Evolutionary conservation across 1,140 invertebrate genomes (phyloP), one percentile per base, ranked within the genome.

Genomic region (Mylabris phalerata): DNA sequence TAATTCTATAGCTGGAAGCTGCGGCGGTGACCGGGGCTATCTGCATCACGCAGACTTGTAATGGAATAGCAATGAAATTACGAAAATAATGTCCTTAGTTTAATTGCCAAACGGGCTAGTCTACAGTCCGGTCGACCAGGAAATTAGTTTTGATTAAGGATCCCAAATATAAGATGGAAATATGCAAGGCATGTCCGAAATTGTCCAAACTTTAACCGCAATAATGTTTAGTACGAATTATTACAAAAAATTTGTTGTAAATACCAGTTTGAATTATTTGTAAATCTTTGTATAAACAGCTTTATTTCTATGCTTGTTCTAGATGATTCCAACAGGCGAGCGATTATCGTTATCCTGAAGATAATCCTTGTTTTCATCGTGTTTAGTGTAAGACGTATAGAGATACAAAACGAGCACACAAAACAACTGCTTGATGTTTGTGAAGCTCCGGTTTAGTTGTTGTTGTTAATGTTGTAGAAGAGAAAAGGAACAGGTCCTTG

Each of bases 51-150:
- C 68, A 66, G 65, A 69, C 65, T 64, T 67, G 66, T 70, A 71
- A 71, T 71, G 70, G 70, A 71, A 71, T 70, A 69, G 70, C 70
- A 71, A 71, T 71, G 70, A 70, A 71, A 71, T 71, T 71, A 71
- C 68, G 64, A 69, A 71, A 71, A 71, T 71, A 71, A 71, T 70
- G 68, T 71, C 70, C 66, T 70, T 71, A 71, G 70, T 70, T 71
- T 70, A 71, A 71, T 71, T 71, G 70, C 67, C 59, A 62, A 63
- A 58, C 61, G 60, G 61, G 60, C 44, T 58, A 65, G 62, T 65
- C 63, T 60, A 57, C 55, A 63, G 55, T 43, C 65, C 63, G 65
- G 65, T 67, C 65, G 65, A 48, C 65, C 65, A 61, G 63, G 60
- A 65, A 67, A 67, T 67, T 65, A 67, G 65, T 64, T 64, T 64